Evolutionary conservation across 2,888 invertebrate genomes (phyloP).

Genomic region (Frankliniella fusca): DNA sequence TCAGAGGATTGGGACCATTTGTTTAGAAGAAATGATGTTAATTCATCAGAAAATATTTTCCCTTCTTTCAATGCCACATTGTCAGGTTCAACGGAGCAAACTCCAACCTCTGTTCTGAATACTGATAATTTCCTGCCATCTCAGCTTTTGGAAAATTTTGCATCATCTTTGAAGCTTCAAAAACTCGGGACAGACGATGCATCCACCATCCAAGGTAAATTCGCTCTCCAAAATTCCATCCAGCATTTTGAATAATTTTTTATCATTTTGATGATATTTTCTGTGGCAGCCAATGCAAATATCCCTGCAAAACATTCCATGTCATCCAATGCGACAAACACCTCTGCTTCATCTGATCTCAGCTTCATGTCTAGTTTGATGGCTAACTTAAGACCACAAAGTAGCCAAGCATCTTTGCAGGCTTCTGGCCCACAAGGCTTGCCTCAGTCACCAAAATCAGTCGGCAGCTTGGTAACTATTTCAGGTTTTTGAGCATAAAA

Average conservation of each 20-base stretch:
- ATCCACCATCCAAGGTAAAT: constrained; percentile 27
- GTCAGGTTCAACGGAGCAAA: neutral
- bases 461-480: neutral
- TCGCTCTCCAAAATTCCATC: neutral
- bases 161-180: neutral
- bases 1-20: neutral
- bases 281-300: neutral
- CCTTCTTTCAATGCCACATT: neutral
- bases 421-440: neutral
- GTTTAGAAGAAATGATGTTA: neutral
- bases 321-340: no score
- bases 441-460: neutral
- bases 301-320: constrained; percentile 30
- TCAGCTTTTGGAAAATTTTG: constrained; percentile 35
- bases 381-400: neutral
- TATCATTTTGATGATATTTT: neutral
- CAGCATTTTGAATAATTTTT: constrained; percentile 15
- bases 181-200: no score
- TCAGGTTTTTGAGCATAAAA: neutral
- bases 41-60: neutral
- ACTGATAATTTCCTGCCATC: constrained; percentile 35
- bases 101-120: neutral
- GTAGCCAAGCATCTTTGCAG: neutral
- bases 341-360: neutral
- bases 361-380: constrained; percentile 6